phyloP scores from a whole-genome alignment of 2,113 vertebrate genomes.

The Callorhinus ursinus region DNA sequence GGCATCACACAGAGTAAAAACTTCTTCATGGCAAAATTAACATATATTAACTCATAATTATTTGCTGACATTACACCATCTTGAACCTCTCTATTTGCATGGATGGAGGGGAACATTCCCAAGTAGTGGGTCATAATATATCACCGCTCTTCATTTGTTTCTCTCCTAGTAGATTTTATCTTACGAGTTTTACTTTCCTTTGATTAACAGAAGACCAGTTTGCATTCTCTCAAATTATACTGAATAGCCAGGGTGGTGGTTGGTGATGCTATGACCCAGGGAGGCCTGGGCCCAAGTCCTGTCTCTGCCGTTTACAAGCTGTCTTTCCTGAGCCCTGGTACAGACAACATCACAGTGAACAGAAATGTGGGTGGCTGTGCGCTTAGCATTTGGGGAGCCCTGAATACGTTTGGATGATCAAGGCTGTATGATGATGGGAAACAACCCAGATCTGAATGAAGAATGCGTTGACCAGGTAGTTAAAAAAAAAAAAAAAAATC shows the following conservation, averaged over 20 bases:
- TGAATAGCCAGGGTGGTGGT: too few species aligned
- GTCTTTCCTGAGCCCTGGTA: not conserved
- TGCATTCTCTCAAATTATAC: not conserved
- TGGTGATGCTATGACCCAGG: not conserved
- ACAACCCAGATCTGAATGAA: not conserved
- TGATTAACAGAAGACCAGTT: not conserved
- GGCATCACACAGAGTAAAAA: not conserved
- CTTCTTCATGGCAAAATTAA: not conserved
- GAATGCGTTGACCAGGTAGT: not conserved
- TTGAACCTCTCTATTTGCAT: not conserved
- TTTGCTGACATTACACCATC: not conserved
- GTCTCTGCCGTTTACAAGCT: not conserved
- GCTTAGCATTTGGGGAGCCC: not conserved
- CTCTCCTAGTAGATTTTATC: not conserved
- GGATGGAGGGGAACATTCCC: not conserved
- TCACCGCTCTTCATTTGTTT: not conserved
- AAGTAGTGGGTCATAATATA: not conserved
- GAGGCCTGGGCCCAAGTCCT: not conserved
- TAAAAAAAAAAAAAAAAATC: not conserved
- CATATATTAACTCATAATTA: not conserved
- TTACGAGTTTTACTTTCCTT: not conserved
- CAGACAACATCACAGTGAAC: not conserved
- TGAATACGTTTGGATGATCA: not conserved
- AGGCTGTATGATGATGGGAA: not conserved
- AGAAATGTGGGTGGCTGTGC: fast-evolving